A percentile compares a stretch with the other conserved stretches of the same genome.
These are phyloP conservation scores for Cerceris rybyensis DNA, from an alignment of 2,888 invertebrate species.

Conservation along the genomic window DNA sequence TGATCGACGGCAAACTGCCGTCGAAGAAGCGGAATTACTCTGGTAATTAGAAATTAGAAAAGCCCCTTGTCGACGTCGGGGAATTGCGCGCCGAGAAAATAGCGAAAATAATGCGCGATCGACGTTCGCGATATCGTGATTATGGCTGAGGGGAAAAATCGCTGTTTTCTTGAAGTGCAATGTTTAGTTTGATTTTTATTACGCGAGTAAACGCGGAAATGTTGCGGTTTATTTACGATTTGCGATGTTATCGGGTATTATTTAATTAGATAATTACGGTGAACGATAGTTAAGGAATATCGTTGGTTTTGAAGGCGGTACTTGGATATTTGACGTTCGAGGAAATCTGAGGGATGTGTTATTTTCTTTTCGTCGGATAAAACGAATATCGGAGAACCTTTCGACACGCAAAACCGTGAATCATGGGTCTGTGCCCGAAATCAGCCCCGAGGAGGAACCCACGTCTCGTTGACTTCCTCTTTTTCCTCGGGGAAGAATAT, in stretches of 20 bases:
- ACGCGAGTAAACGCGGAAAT: background rate
- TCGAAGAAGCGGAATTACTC: background rate
- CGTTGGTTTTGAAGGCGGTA: too few species aligned
- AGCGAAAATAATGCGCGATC: background rate
- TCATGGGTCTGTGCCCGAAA: slow-evolving; percentile 55
- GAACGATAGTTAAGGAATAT: too few species aligned
- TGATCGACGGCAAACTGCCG: slow-evolving; percentile 12
- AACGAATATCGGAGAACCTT: slow-evolving; percentile 38
- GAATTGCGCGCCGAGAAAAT: background rate
- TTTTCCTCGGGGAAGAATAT: slow-evolving; percentile 65
- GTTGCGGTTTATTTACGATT: slow-evolving; percentile 9
- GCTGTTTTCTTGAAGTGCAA: background rate
- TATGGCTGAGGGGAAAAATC: background rate
- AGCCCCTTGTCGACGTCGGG: background rate
- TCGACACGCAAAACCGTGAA: slow-evolving; percentile 60
- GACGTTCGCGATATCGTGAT: background rate
- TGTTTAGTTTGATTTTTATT: background rate
- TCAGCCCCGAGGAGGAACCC: slow-evolving; percentile 50
- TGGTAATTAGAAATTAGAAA: slow-evolving; percentile 12
- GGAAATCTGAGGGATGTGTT: too few species aligned
- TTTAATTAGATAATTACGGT: too few species aligned
- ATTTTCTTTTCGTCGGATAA: slow-evolving; percentile 18
- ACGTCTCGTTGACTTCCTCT: slow-evolving; percentile 54
- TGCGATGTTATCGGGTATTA: background rate
- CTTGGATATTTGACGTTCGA: too few species aligned